A percentile compares a stretch with the other conserved stretches of the same genome.
phyloP scores from a whole-genome alignment of 2,113 vertebrate species.

The Anser cygnoides region DNA sequence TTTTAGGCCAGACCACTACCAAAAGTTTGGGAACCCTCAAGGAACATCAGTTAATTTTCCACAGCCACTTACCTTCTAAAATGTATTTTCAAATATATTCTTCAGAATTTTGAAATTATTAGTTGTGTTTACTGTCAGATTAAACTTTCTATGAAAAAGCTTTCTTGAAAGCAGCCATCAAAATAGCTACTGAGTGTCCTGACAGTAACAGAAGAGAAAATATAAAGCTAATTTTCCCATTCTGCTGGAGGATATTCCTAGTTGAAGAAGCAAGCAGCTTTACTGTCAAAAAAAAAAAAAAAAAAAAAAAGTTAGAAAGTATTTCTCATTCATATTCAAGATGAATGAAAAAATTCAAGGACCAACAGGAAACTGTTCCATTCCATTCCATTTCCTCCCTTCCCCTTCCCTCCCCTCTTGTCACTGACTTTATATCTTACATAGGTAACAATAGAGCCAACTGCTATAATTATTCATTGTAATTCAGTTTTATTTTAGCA shows the following conservation, averaged over 20 bases:
- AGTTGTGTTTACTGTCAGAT: background rate
- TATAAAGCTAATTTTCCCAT: background rate
- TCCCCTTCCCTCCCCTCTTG: background rate
- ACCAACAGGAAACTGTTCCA: no score
- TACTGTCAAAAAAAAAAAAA: background rate
- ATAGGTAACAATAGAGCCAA: background rate
- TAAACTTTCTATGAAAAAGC: background rate
- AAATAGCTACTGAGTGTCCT: background rate
- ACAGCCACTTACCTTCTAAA: background rate
- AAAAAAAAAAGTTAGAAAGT: background rate
- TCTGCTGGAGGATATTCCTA: constrained; percentile 17
- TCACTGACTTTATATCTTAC: background rate
- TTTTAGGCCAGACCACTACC: background rate
- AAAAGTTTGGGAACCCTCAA: background rate
- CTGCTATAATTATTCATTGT: background rate
- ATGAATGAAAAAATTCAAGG: background rate
- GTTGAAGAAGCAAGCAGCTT: background rate
- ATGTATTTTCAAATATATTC: background rate
- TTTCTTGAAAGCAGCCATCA: background rate
- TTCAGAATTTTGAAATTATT: background rate
- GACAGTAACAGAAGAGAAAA: background rate
- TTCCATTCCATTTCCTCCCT: no score
- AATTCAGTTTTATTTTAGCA: background rate
- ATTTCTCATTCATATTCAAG: background rate
- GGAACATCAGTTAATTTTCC: background rate